Evolutionary conservation across 2,797 vertebrate species (phyloP).

Genomic region (Sebastes steindachneri): DNA sequence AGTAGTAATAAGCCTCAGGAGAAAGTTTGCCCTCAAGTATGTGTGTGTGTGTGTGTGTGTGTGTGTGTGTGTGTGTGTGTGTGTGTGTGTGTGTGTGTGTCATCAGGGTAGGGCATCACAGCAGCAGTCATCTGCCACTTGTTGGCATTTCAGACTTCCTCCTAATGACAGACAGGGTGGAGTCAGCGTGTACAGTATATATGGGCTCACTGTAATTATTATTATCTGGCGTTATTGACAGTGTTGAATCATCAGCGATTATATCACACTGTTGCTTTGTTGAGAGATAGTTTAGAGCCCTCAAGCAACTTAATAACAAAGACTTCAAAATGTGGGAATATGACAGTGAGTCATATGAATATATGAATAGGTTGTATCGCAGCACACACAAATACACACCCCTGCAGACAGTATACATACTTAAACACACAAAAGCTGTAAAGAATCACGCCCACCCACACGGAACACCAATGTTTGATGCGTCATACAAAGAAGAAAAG

Average conservation of each 20-base stretch:
- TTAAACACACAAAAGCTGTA: not conserved
- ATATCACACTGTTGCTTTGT: not conserved
- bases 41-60: conserved; percentile 19
- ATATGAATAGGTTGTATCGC: not conserved
- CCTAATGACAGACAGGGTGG: conserved; percentile 21
- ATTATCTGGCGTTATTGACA: not conserved
- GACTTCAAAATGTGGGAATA: not conserved
- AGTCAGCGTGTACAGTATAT: not conserved
- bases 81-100: conserved; percentile 3
- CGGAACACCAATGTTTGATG: not conserved
- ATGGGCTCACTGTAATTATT: not conserved
- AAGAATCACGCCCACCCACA: not conserved
- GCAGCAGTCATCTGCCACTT: conserved; percentile 46
- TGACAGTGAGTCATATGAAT: not conserved
- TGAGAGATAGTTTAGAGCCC: not conserved
- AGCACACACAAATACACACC: not conserved
- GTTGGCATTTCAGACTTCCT: conserved; percentile 21
- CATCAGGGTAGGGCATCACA: conserved; percentile 19
- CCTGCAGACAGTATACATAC: not conserved
- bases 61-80: not conserved
- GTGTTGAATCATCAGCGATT: not conserved
- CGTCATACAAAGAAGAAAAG: not conserved
- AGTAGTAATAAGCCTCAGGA: conserved; percentile 20
- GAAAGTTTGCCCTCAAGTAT: conserved; percentile 32
- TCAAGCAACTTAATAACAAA: not conserved